These are phyloP conservation scores for Pseudococcus viburni DNA, from an alignment of 2,888 invertebrate species.

Conservation along the genomic window DNA sequence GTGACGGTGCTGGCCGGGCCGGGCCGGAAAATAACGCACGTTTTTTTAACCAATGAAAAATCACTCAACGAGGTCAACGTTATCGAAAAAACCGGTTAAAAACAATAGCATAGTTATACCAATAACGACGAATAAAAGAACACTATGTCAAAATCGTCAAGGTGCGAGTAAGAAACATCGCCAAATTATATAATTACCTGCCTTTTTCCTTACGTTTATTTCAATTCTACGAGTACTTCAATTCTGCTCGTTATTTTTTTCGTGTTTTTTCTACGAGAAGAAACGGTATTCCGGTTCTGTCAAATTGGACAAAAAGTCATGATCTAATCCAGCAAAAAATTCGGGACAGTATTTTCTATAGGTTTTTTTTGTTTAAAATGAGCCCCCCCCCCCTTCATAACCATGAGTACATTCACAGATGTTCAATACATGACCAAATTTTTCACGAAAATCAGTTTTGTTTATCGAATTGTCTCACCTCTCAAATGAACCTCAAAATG, in stretches of 20 bases:
- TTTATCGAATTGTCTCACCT: too few relatives aligned
- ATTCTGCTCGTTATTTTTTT: background rate
- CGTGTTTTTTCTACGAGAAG: background rate
- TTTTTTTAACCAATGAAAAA: slow-evolving; percentile 13
- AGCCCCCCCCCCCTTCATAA: too few relatives aligned
- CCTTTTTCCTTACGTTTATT: background rate
- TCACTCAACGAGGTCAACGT: slow-evolving; percentile 51
- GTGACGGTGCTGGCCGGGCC: background rate
- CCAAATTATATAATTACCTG: slow-evolving; percentile 31
- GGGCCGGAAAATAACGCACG: slow-evolving; percentile 20
- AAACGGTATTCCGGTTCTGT: background rate
- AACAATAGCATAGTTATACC: slow-evolving; percentile 39
- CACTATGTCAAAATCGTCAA: slow-evolving; percentile 32
- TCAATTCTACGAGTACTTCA: background rate
- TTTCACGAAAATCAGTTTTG: too few relatives aligned
- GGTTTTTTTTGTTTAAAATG: too few relatives aligned
- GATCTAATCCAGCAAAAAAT: too few relatives aligned
- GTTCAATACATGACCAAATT: too few relatives aligned
- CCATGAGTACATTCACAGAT: too few relatives aligned
- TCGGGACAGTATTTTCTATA: too few relatives aligned
- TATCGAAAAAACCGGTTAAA: slow-evolving; percentile 50
- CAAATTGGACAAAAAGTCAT: background rate
- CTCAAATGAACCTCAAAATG: too few relatives aligned
- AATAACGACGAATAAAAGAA: slow-evolving; percentile 49
- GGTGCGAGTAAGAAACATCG: slow-evolving; percentile 23